Evolutionary conservation across 2,888 invertebrate species (phyloP), one percentile per base, ranked within the genome.

Genomic region (Ctena decussata): DNA sequence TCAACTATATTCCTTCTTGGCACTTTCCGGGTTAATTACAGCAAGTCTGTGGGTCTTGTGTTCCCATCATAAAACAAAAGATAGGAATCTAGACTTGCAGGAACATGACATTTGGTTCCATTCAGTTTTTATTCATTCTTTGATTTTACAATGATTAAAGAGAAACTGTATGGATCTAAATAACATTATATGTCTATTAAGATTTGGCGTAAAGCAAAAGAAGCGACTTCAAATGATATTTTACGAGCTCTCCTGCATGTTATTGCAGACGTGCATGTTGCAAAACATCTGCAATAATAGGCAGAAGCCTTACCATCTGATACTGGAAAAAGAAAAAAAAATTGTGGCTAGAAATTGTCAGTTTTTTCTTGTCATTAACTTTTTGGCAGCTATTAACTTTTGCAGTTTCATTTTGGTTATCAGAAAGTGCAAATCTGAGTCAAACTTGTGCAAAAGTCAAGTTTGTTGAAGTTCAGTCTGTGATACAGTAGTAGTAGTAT

Each of bases 121-220:
- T 65, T 53, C 18, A 35, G 32, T 35, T 65, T 65, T 65, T 65
- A 65, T 65, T 8, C 35, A 3, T 5, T 15, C 57, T 57, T 57
- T 57, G 57, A 57, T 57, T 27, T 57, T 5, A 24, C 24, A 5
- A 57, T 57, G 57, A 57, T 57, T 57, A 57, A 57, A 57, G n/a
- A 57, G 57, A 57, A 27, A 27, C n/a, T 57, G 27, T 57, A 6
- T 57, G n/a, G 57, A 5, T 57, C 27, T 57, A 57, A 57, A 57
- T 27, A 57, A 57, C 57, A 57, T 57, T 57, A 57, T 57, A 57
- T 57, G 12, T 57, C 57, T 57, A 57, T 57, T 57, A 57, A 57
- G 57, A 8, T 57, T 57, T 27, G 27, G 57, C 5, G 21, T 49
- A 21, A 21, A 49, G 49, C 8, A 21, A 49, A 49, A 49, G 49